These are phyloP conservation scores for Gobio occitaniae DNA, from an alignment of 2,797 vertebrate species.

Conservation along the genomic window DNA sequence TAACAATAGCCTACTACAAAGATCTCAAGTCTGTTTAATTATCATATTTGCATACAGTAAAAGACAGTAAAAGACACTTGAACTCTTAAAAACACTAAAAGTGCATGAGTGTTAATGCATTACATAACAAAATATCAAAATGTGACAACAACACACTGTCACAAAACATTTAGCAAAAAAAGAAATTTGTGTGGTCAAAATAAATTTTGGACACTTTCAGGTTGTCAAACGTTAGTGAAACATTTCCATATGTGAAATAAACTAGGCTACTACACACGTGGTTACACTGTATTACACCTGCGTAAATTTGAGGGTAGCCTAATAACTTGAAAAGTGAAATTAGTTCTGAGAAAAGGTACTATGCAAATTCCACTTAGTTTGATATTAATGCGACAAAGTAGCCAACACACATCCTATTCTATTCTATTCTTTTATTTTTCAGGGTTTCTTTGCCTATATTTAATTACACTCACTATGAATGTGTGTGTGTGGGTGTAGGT, in stretches of 20 bases:
- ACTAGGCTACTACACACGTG: neutral
- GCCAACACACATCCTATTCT: too few relatives aligned
- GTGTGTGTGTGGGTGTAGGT: too few relatives aligned
- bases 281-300: neutral
- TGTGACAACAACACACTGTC: neutral
- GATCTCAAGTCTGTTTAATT: neutral
- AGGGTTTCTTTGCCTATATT: neutral
- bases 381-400: neutral
- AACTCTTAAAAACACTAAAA: neutral
- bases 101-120: neutral
- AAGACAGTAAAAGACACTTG: neutral
- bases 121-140: neutral
- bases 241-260: neutral
- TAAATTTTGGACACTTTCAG: neutral
- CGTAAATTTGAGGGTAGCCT: neutral
- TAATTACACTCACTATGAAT: too few relatives aligned
- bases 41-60: neutral
- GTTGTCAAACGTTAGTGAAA: neutral
- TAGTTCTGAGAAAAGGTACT: too few relatives aligned
- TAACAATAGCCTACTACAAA: neutral
- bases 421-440: neutral
- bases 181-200: neutral
- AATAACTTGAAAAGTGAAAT: too few relatives aligned
- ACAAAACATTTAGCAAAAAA: neutral
- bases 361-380: neutral